Conservation (phyloP, 2,888 invertebrate genomes). For the Girardia tigrina region DNA sequence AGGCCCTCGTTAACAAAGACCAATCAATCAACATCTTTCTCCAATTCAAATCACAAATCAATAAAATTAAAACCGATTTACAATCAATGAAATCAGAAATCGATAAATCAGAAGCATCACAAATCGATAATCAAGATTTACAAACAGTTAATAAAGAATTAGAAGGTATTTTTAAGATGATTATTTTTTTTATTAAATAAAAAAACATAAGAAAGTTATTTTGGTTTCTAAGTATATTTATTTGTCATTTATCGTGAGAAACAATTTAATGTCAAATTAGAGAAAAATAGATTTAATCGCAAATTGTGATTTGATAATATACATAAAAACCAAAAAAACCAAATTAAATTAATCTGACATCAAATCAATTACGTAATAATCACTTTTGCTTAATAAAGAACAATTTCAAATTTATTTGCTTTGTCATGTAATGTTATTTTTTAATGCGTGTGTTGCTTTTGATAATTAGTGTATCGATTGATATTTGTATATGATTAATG, state of each 20-base stretch:
- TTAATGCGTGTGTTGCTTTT: neutral
- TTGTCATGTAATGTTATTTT: constrained; percentile 1
- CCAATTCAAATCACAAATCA: neutral
- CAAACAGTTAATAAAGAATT: neutral
- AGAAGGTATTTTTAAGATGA: neutral
- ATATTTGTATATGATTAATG: neutral
- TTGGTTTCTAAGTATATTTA: neutral
- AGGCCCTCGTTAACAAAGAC: neutral
- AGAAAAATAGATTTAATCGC: no score
- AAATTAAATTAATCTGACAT: neutral
- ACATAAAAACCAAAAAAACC: no score
- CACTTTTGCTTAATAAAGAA: neutral
- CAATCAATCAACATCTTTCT: neutral
- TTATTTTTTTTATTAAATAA: neutral
- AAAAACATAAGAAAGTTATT: neutral
- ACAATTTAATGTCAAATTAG: no score
- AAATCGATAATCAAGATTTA: neutral
- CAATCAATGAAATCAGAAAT: constrained; percentile 15
- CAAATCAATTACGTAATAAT: neutral
- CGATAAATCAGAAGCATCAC: neutral
- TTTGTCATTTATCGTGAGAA: no score
- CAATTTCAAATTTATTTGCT: no score
- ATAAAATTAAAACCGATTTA: neutral
- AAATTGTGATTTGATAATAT: no score
- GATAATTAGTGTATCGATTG: neutral